Evolutionary conservation across 1,140 invertebrate species (phyloP).

Genomic region (Arctopsyche grandis): DNA sequence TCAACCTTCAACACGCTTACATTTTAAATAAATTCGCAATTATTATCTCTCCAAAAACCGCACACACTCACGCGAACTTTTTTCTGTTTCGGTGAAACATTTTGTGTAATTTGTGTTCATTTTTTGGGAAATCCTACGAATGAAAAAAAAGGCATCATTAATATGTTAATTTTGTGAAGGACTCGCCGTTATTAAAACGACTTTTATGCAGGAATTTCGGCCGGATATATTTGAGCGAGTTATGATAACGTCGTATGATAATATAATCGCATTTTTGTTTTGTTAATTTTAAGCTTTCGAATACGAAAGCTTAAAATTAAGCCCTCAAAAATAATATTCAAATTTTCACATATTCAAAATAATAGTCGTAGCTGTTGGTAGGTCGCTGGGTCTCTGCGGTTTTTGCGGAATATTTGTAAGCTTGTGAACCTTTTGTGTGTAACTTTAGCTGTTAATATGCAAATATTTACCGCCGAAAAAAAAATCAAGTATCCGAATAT

Average conservation of each 20-base stretch:
- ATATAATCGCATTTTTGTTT: conserved; percentile 1
- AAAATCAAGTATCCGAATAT: too few relatives aligned
- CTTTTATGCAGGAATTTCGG: background rate
- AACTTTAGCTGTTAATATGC: too few relatives aligned
- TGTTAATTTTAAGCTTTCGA: background rate
- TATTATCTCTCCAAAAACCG: background rate
- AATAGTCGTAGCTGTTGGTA: too few relatives aligned
- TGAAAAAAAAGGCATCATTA: conserved; percentile 1
- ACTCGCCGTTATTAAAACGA: background rate
- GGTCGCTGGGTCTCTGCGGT: too few relatives aligned
- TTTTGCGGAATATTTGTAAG: too few relatives aligned
- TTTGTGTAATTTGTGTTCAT: background rate
- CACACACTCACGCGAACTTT: background rate
- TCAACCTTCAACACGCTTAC: background rate
- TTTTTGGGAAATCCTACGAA: background rate
- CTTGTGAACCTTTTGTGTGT: too few relatives aligned
- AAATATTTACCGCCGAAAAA: too few relatives aligned
- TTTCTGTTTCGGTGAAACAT: background rate
- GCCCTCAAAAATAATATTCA: background rate
- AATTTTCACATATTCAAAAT: background rate
- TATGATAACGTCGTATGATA: conserved; percentile 1
- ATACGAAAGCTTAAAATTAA: background rate
- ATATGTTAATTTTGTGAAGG: conserved; percentile 18
- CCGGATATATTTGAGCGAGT: background rate
- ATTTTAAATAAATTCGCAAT: background rate